Percentiles rank a stretch among this genome's conserved stretches.
These are phyloP conservation scores for Alectoris magna DNA, from an alignment of 2,797 vertebrate genomes.

Conservation along the genomic window DNA sequence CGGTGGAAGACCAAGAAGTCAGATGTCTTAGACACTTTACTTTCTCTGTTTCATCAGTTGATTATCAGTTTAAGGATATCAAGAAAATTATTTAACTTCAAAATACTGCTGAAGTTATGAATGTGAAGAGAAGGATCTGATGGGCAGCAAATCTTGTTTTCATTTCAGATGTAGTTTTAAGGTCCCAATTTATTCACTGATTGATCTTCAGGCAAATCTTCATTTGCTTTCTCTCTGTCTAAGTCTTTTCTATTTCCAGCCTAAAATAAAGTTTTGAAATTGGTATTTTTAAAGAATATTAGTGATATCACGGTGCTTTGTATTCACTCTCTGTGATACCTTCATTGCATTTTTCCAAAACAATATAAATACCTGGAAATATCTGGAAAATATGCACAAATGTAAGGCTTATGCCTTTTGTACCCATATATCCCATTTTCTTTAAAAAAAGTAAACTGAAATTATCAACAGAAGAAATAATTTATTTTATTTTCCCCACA, in stretches of 20 bases:
- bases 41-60: background rate
- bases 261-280: background rate
- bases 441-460: background rate
- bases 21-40: background rate
- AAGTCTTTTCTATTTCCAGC: background rate
- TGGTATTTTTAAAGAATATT: background rate
- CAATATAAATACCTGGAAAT: background rate
- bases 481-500: background rate
- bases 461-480: background rate
- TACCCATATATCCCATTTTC: too few relatives aligned
- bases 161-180: background rate
- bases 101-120: background rate
- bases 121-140: background rate
- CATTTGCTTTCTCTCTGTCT: background rate
- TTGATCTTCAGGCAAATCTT: background rate
- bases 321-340: background rate
- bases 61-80: background rate
- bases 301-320: background rate
- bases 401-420: background rate
- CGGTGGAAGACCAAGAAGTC: background rate
- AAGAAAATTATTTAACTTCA: background rate
- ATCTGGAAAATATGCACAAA: background rate
- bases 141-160: background rate
- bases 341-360: background rate
- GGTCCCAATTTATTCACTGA: background rate